Percentiles rank a stretch among this genome's conserved stretches.
Evolutionary conservation across 2,888 invertebrate species (phyloP).

Genomic region (Philereme vetulata): DNA sequence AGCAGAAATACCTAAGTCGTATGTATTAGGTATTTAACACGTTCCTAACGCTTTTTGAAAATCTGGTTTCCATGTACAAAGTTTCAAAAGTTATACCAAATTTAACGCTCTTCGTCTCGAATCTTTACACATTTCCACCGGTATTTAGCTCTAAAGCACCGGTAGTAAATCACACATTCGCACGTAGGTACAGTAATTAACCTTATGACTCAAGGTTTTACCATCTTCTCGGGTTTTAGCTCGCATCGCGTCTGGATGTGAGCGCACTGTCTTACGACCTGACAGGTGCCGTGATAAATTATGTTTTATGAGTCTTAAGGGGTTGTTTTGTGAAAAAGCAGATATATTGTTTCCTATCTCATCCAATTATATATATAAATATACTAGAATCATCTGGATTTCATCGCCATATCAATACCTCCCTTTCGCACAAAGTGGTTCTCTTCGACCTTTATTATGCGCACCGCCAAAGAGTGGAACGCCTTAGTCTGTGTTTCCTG

Average conservation of each 20-base stretch:
- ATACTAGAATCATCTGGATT: too few relatives aligned
- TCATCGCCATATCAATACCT: too few relatives aligned
- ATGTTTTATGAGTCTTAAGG: constrained; percentile 18
- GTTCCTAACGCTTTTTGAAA: too few relatives aligned
- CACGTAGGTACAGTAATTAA: constrained; percentile 56
- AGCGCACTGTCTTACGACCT: constrained; percentile 25
- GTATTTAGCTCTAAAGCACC: constrained; percentile 20
- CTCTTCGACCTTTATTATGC: too few relatives aligned
- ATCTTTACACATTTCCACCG: constrained; percentile 15
- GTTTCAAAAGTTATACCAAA: background rate
- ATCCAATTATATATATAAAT: too few relatives aligned
- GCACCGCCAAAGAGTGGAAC: too few relatives aligned
- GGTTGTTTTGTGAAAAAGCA: background rate
- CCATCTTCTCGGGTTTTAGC: constrained; percentile 23
- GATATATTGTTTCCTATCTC: background rate
- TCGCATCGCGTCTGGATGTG: constrained; percentile 15
- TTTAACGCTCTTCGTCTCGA: background rate
- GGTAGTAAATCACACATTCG: constrained; percentile 60
- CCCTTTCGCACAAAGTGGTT: too few relatives aligned
- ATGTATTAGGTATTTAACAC: too few relatives aligned
- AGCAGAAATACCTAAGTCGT: too few relatives aligned
- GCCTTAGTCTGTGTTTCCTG: too few relatives aligned
- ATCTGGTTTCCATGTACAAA: too few relatives aligned
- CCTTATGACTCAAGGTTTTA: constrained; percentile 57
- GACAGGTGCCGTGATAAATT: constrained; percentile 18